These are phyloP conservation scores for Hyphantria cunea DNA, from an alignment of 1,140 invertebrate species.

Conservation along the genomic window DNA sequence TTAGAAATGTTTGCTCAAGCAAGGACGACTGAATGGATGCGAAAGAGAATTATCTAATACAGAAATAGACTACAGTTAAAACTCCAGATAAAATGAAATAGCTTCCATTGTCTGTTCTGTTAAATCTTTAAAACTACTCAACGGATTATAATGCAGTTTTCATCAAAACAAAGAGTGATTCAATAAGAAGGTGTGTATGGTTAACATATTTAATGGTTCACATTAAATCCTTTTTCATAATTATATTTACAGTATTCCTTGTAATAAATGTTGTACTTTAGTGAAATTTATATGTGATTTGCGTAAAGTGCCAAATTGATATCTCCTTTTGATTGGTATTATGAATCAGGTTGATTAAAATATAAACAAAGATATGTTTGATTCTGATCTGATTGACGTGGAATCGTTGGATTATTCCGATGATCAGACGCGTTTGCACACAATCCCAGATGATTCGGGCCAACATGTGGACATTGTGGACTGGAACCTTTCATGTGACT, in stretches of 20 bases:
- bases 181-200: too few relatives aligned
- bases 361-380: constrained; percentile 82
- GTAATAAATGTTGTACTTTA: constrained; percentile 67
- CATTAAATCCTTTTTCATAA: constrained; percentile 65
- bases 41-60: too few relatives aligned
- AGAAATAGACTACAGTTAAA: too few relatives aligned
- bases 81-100: too few relatives aligned
- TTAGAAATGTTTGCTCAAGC: too few relatives aligned
- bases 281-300: constrained; percentile 68
- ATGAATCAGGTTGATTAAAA: constrained; percentile 79
- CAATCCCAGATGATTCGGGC: constrained; percentile 58
- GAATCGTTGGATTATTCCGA: constrained; percentile 75
- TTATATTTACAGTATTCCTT: constrained; percentile 62
- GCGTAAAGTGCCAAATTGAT: constrained; percentile 77
- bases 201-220: too few relatives aligned
- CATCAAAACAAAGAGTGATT: too few relatives aligned
- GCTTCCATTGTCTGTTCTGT: too few relatives aligned
- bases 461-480: constrained; percentile 66
- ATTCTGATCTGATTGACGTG: constrained; percentile 78
- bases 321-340: constrained; percentile 63
- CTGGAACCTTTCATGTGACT: constrained; percentile 65
- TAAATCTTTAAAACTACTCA: too few relatives aligned
- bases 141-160: too few relatives aligned
- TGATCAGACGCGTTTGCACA: constrained; percentile 73
- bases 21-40: too few relatives aligned